Evolutionary conservation across 2,797 vertebrate species (phyloP).

Genomic region (Kryptolebias ocellatus): DNA sequence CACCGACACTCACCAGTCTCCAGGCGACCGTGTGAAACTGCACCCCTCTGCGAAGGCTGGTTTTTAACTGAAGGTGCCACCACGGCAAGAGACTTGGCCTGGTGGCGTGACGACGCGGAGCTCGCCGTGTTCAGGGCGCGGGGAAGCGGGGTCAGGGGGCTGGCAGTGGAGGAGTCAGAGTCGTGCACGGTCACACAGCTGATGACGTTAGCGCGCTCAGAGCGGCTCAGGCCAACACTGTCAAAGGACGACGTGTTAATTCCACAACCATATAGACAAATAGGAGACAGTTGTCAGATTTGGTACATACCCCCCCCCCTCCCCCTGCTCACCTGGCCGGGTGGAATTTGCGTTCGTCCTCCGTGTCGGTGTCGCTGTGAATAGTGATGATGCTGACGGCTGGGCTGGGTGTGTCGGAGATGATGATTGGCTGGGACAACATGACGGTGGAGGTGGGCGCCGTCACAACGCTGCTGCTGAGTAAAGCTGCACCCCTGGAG

Average conservation of each 20-base stretch:
- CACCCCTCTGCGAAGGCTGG: slow-evolving; percentile 81
- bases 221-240: slow-evolving; percentile 85
- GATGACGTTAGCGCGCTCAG: slow-evolving; percentile 93
- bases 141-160: slow-evolving; percentile 88
- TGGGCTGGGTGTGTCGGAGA: slow-evolving; percentile 97
- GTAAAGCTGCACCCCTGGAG: slow-evolving; percentile 79
- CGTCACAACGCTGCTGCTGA: slow-evolving; percentile 83
- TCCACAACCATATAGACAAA: neutral
- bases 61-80: slow-evolving; percentile 92
- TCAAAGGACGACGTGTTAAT: slow-evolving; percentile 6
- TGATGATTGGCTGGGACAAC: slow-evolving; percentile 92
- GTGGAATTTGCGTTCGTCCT: slow-evolving; percentile 96
- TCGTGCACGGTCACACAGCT: slow-evolving; percentile 98
- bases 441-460: slow-evolving; percentile 80
- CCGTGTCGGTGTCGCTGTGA: slow-evolving; percentile 96
- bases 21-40: slow-evolving; percentile 49
- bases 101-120: slow-evolving; percentile 76
- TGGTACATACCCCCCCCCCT: slow-evolving; percentile 1
- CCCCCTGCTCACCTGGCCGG: slow-evolving; percentile 84
- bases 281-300: neutral
- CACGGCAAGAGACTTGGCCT: slow-evolving; percentile 89
- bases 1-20: slow-evolving; percentile 59
- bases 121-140: slow-evolving; percentile 74
- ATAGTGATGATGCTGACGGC: slow-evolving; percentile 98
- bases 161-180: slow-evolving; percentile 93